Percentiles rank a stretch among this genome's conserved stretches.
These are phyloP conservation scores for Grammomys dolichurus DNA, from an alignment of 2,113 vertebrate species.

Conservation along the genomic window DNA sequence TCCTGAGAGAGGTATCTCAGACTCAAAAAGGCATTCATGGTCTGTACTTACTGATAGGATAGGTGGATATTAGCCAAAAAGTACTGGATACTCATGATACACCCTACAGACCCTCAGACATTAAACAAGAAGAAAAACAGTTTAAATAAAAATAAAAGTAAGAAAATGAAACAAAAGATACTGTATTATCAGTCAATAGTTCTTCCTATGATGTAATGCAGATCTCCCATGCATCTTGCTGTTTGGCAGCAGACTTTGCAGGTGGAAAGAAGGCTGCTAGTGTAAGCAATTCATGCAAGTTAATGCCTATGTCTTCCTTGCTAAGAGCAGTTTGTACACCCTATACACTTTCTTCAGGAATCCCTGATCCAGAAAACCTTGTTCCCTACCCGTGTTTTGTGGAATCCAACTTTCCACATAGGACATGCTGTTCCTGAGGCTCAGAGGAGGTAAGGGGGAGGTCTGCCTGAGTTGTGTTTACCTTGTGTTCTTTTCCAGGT, in stretches of 20 bases:
- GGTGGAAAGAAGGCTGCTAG: not conserved
- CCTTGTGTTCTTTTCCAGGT: not conserved
- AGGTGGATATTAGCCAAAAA: no score
- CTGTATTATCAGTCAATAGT: not conserved
- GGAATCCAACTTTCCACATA: not conserved
- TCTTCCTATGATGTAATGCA: not conserved
- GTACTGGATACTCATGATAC: no score
- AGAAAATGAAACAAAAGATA: not conserved
- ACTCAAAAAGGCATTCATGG: no score
- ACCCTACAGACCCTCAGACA: no score
- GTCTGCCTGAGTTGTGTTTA: not conserved
- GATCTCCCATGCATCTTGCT: not conserved
- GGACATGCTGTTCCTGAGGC: not conserved
- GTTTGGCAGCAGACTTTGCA: not conserved
- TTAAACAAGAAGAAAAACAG: no score
- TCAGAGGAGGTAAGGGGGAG: no score
- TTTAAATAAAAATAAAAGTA: not conserved
- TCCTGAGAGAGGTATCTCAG: no score
- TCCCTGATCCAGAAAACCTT: not conserved
- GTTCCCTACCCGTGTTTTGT: no score
- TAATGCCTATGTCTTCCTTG: not conserved
- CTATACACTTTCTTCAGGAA: not conserved
- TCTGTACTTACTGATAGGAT: no score
- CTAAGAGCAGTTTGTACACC: no score
- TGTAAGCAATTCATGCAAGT: not conserved